Evolutionary conservation across 1,140 invertebrate species (phyloP), one percentile per base, ranked within the genome.

Genomic region (Laupala kohalensis): DNA sequence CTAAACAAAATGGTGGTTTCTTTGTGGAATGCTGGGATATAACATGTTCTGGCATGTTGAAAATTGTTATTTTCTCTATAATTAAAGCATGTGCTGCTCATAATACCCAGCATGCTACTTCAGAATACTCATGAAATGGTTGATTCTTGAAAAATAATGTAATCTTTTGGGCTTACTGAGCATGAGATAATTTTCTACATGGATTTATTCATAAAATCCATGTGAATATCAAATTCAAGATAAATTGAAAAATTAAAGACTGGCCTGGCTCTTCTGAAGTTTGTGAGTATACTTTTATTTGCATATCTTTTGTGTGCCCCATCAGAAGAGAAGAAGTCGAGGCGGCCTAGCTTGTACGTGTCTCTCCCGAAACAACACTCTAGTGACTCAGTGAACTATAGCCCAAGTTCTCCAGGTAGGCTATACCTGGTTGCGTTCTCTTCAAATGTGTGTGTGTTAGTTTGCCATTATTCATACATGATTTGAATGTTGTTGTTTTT

Each of bases 341-440:
- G 81, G 74, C 77, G 80, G 69, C 78, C 81, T 73, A 81, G 80
- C 75, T 77, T 78, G 28, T 79, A 81, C 74, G 79, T 76, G 69
- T 79, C 78, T 62, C 72, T 80, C 74, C 80, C 82, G 71, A 84
- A 83, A 80, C 78, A 83, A 73, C 81, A 81, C 70, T 84, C 83
- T 71, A 82, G 77, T 75, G 83, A 84, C 76, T 84, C 82, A 74
- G 78, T 84, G 74, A 83, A 78, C 77, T 83, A 82, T 77, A 84
- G 82, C 76, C 82, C 78, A 25, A 78, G 76, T 53, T 83, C 82
- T 76, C 82, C 83, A 80, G 82, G 82, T 84, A 80, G 79, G 71
- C 65, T 69, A 24, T 62, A 26, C 64, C 25, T 29, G 26, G 25
- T 30, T 19, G 28, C 53, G 27, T 73, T 30, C 26, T 67, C 64